phyloP scores from a whole-genome alignment of 2,113 vertebrate species.

The Neogobius melanostomus region DNA sequence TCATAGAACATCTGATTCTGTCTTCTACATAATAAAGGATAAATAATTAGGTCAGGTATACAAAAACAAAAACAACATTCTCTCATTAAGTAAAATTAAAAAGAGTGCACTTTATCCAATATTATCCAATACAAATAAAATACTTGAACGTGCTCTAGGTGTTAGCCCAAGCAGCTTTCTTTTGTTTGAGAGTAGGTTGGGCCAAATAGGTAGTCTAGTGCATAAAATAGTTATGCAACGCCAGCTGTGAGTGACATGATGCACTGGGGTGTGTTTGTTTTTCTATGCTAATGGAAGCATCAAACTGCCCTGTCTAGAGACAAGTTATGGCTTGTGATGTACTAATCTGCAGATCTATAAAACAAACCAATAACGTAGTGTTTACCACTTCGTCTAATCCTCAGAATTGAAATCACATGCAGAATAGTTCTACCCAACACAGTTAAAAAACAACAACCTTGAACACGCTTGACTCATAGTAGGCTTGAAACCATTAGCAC shows the following conservation, averaged over 20 bases:
- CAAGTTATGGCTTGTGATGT: background rate
- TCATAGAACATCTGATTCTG: too few species aligned
- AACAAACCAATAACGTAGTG: conserved; percentile 2
- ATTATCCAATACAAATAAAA: too few species aligned
- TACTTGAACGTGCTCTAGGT: too few species aligned
- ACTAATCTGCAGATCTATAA: background rate
- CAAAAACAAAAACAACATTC: too few species aligned
- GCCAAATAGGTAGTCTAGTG: background rate
- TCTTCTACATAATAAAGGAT: too few species aligned
- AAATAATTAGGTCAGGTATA: too few species aligned
- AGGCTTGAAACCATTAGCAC: too few species aligned
- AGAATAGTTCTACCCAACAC: background rate
- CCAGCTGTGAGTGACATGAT: background rate
- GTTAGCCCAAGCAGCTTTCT: too few species aligned
- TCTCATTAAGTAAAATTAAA: too few species aligned
- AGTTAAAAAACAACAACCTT: too few species aligned
- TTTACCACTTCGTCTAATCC: background rate
- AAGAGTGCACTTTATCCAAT: too few species aligned
- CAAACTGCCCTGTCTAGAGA: conserved; percentile 5
- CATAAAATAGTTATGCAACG: conserved; percentile 4
- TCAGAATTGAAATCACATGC: background rate
- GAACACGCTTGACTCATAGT: too few species aligned
- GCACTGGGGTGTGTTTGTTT: conserved; percentile 11
- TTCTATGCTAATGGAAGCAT: conserved; percentile 1
- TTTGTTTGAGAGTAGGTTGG: background rate